phyloP scores from a whole-genome alignment of 2,888 invertebrate genomes.

The Cabera pusaria region DNA sequence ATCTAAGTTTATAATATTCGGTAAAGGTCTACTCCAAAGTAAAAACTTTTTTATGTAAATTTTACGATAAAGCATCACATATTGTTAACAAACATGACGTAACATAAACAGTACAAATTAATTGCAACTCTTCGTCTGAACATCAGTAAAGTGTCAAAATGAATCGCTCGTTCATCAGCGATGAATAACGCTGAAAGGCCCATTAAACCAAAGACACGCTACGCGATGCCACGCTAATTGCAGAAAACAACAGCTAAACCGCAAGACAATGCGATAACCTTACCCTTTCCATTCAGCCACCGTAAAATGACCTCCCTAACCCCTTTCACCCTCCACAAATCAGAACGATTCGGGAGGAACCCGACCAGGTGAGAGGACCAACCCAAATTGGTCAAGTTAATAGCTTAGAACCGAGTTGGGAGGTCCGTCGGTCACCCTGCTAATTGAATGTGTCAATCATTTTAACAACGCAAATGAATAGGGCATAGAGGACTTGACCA shows the following conservation, averaged over 20 bases:
- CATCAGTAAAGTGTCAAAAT: constrained; percentile 36
- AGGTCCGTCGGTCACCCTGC: constrained; percentile 85
- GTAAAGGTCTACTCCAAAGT: no score
- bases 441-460: constrained; percentile 93
- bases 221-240: constrained; percentile 64
- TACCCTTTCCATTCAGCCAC: constrained; percentile 50
- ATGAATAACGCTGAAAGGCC: constrained; percentile 65
- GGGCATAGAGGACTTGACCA: constrained; percentile 65
- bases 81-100: no score
- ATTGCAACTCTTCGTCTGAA: not conserved
- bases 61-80: no score
- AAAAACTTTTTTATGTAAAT: no score
- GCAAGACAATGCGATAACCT: constrained; percentile 66
- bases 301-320: constrained; percentile 37
- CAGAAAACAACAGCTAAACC: constrained; percentile 77
- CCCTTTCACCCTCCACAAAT: constrained; percentile 17
- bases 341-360: constrained; percentile 1
- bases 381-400: constrained; percentile 48
- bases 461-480: constrained; percentile 87
- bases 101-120: no score
- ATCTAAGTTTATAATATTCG: no score
- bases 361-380: constrained; percentile 35
- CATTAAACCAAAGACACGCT: constrained; percentile 74
- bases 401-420: constrained; percentile 75
- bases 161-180: constrained; percentile 37